These are phyloP conservation scores for Suricata suricatta DNA, from an alignment of 2,113 vertebrate genomes.

Conservation along the genomic window DNA sequence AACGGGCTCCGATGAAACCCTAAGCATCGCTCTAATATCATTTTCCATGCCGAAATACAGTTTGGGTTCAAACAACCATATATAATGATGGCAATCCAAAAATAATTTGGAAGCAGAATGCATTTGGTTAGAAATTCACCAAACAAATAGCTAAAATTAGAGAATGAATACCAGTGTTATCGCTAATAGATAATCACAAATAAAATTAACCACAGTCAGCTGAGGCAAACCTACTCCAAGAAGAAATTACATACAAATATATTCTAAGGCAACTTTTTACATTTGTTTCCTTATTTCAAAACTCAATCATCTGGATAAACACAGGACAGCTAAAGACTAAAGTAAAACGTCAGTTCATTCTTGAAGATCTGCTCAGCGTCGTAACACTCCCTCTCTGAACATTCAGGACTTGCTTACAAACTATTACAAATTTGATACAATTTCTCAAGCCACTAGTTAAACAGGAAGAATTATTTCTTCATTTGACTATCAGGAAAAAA, in stretches of 20 bases:
- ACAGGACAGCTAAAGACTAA: background rate
- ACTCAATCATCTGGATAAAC: slow-evolving; percentile 23
- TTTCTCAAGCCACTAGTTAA: slow-evolving; percentile 3
- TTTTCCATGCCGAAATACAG: slow-evolving; percentile 3
- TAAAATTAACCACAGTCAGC: background rate
- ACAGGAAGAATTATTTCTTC: slow-evolving; percentile 39
- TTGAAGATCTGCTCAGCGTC: background rate
- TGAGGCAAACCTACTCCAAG: background rate
- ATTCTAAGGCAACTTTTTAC: background rate
- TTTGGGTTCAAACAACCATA: background rate
- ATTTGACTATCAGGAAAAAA: slow-evolving; percentile 19
- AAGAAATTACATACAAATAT: background rate
- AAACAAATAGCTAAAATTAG: slow-evolving; percentile 1
- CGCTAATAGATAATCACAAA: slow-evolving; percentile 21
- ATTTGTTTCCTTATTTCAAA: slow-evolving; percentile 18
- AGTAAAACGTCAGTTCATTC: background rate
- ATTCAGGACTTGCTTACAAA: background rate
- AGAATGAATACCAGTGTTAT: background rate
- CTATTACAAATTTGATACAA: slow-evolving; percentile 24
- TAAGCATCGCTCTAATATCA: background rate
- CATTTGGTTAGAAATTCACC: slow-evolving; percentile 17
- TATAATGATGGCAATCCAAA: background rate
- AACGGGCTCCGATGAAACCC: background rate
- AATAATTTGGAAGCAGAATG: background rate
- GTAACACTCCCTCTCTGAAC: background rate